Evolutionary conservation across 2,797 vertebrate genomes (phyloP), one percentile per base, ranked within the genome.

Genomic region (Spheniscus humboldti): DNA sequence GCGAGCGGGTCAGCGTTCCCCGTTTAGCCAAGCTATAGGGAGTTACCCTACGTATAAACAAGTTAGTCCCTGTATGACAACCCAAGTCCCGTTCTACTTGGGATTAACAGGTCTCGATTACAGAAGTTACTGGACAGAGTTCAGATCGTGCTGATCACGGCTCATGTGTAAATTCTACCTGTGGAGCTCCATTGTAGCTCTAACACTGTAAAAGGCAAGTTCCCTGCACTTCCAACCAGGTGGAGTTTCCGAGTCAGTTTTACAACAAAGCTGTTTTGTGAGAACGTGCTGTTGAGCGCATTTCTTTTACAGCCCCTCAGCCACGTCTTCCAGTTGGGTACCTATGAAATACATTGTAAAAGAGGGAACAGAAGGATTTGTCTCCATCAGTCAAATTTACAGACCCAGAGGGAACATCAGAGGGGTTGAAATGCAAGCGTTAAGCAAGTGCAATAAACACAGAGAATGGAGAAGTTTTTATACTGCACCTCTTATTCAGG

Each of bases 321-420:
- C 53, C 45, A 2, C 0, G 0, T 37, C n/a, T 10, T 72, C 52
- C 53, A 33, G 30, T 20, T 48, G 27, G 39, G 31, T 8, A 28
- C 41, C 11, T 35, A 14, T 33, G 73, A 16, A 48, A 10, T 4
- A 18, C 7, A 4, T 4, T 52, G 28, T 31, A 72, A 33, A 13
- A 31, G 33, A 67, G 11, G 11, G 48, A 72, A 52, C 4, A 43
- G 43, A 27, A 47, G 43, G 53, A 11, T n/a, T 80, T 31, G 5
- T 45, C 35, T 72, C 33, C 27, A 16, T 47, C 56, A 59, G 35
- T 50, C 69, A 16, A 5, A 4, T 4, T 52, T 3, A 33, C 18
- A 55, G 41, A 52, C 10, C 3, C 31, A 30, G 24, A 31, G 14
- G 17, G 22, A 72, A 23, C 0, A 2, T 7, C 53, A 63, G 45